phyloP scores from a whole-genome alignment of 2,888 invertebrate species.

The Eupithecia pulchellata region DNA sequence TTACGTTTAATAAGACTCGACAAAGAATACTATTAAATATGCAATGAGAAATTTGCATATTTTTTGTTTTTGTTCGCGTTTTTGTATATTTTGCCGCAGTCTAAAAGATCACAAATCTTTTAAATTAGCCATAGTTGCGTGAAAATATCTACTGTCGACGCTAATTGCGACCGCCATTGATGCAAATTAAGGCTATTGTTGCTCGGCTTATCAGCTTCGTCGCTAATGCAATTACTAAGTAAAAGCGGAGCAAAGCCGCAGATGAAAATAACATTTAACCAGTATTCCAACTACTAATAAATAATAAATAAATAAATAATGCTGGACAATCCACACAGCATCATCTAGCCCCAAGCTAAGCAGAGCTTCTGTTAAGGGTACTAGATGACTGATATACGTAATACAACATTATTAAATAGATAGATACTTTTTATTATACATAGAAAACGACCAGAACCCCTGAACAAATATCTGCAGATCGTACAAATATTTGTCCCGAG shows the following conservation, averaged over 20 bases:
- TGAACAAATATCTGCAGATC: too few relatives aligned
- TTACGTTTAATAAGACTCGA: too few relatives aligned
- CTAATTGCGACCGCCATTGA: conserved; percentile 53
- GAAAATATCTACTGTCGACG: conserved; percentile 27
- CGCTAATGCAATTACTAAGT: conserved; percentile 57
- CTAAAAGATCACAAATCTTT: background rate
- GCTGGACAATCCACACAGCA: too few relatives aligned
- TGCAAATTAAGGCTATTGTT: conserved; percentile 63
- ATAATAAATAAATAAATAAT: too few relatives aligned
- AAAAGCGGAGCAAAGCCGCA: conserved; percentile 46
- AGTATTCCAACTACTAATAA: conserved; percentile 27
- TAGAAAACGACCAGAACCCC: too few relatives aligned
- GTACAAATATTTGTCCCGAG: too few relatives aligned
- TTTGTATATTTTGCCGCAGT: background rate
- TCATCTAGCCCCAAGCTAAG: too few relatives aligned
- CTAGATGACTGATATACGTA: too few relatives aligned
- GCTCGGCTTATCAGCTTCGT: conserved; percentile 53
- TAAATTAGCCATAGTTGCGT: background rate
- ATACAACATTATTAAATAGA: too few relatives aligned
- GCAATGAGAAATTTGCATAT: background rate
- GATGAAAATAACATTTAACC: conserved; percentile 24
- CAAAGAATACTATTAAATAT: too few relatives aligned
- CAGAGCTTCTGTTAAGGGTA: too few relatives aligned
- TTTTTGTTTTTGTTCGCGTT: background rate
- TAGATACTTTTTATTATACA: too few relatives aligned